Evolutionary conservation across 2,113 vertebrate species (phyloP).

Genomic region (Glaucomys volans): DNA sequence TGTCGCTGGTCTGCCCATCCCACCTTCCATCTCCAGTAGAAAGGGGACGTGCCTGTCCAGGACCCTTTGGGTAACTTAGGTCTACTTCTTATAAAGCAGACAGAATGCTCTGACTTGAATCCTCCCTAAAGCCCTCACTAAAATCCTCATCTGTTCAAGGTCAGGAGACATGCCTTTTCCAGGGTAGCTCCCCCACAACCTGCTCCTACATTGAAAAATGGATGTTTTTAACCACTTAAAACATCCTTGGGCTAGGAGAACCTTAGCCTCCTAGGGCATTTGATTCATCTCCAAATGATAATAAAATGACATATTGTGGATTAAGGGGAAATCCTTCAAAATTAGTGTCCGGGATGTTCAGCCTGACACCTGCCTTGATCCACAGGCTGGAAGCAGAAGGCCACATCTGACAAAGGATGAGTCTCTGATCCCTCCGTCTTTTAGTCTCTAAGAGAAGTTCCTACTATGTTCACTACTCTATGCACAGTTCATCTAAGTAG

Average conservation of each 20-base stretch:
- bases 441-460: neutral
- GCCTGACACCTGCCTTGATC: neutral
- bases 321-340: neutral
- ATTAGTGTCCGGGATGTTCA: neutral
- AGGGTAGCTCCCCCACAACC: neutral
- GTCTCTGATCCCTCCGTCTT: neutral
- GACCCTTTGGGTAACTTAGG: rapidly evolving
- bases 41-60: neutral
- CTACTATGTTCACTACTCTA: too few relatives aligned
- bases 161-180: neutral
- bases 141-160: neutral
- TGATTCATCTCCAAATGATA: neutral
- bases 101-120: neutral
- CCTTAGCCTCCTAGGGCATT: neutral
- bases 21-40: neutral
- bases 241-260: neutral
- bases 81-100: neutral
- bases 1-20: too few relatives aligned
- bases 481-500: neutral
- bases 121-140: neutral
- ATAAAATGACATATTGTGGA: neutral
- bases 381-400: neutral
- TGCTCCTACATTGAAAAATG: neutral
- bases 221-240: neutral
- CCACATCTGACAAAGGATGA: neutral